A percentile compares a stretch with the other conserved stretches of the same genome.
These are phyloP conservation scores for Amphipyra tragopoginis DNA, from an alignment of 2,888 invertebrate species.

Conservation along the genomic window DNA sequence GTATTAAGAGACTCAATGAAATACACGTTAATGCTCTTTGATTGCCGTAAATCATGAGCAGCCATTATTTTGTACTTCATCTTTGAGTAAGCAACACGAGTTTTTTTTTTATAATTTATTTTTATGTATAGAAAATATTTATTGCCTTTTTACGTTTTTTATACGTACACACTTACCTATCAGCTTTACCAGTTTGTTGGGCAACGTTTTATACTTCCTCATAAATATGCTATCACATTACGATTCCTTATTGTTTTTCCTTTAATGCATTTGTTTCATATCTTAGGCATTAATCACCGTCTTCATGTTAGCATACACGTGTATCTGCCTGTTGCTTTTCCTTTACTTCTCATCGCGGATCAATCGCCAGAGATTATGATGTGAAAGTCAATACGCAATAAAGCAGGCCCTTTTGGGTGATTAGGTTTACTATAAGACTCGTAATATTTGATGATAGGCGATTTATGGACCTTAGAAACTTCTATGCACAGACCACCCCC, in stretches of 20 bases:
- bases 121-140: background rate
- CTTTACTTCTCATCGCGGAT: background rate
- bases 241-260: background rate
- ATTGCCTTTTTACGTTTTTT: background rate
- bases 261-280: conserved; percentile 7
- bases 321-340: conserved; percentile 7
- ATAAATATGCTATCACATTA: background rate
- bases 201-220: background rate
- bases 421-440: too few species aligned
- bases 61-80: conserved; percentile 27
- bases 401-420: too few species aligned
- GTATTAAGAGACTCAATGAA: conserved; percentile 23
- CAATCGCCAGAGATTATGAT: too few species aligned
- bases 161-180: background rate
- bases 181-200: too few species aligned
- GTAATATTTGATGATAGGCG: background rate
- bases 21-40: conserved; percentile 19
- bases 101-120: too few species aligned
- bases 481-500: too few species aligned
- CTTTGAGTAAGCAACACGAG: background rate
- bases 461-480: too few species aligned
- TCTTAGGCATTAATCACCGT: conserved; percentile 9
- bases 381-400: too few species aligned
- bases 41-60: conserved; percentile 22
- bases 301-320: conserved; percentile 7